Conservation (phyloP, 2,888 invertebrate genomes). For the Cantharis rufa region DNA sequence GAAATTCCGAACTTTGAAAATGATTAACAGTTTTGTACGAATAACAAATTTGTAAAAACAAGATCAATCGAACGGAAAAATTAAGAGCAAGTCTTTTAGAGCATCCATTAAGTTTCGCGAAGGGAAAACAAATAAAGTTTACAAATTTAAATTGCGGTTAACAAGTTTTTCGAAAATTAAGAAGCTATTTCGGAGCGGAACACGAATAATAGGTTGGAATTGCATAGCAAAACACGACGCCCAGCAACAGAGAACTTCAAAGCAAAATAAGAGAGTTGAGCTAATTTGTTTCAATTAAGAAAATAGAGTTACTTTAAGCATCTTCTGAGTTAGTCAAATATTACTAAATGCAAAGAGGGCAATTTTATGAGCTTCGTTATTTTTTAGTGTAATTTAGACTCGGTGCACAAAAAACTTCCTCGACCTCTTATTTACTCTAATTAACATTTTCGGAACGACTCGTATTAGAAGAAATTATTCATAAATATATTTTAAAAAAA, state of each 20-base stretch:
- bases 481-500: conserved; percentile 2
- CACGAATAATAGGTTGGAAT: conserved; percentile 50
- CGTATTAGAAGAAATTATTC: not conserved
- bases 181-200: conserved; percentile 52
- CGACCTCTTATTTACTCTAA: conserved; percentile 9
- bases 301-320: conserved; percentile 51
- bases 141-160: conserved; percentile 54
- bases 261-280: conserved; percentile 44
- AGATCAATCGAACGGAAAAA: not conserved
- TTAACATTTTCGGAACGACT: conserved; percentile 6
- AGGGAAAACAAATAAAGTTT: conserved; percentile 51
- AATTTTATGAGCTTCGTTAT: conserved; percentile 7
- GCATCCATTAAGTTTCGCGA: conserved; percentile 17
- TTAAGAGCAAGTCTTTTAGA: not conserved
- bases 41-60: conserved; percentile 15
- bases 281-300: conserved; percentile 54
- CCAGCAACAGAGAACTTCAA: conserved; percentile 47
- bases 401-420: conserved; percentile 10
- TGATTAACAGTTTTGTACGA: conserved; percentile 39
- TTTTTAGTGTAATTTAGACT: not conserved
- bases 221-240: conserved; percentile 41
- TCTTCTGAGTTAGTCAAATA: conserved; percentile 37
- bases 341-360: conserved; percentile 23
- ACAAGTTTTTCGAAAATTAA: conserved; percentile 53
- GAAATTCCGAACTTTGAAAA: conserved; percentile 45